These are phyloP conservation scores for Lomographa bimaculata DNA, from an alignment of 2,888 invertebrate species.

Conservation along the genomic window DNA sequence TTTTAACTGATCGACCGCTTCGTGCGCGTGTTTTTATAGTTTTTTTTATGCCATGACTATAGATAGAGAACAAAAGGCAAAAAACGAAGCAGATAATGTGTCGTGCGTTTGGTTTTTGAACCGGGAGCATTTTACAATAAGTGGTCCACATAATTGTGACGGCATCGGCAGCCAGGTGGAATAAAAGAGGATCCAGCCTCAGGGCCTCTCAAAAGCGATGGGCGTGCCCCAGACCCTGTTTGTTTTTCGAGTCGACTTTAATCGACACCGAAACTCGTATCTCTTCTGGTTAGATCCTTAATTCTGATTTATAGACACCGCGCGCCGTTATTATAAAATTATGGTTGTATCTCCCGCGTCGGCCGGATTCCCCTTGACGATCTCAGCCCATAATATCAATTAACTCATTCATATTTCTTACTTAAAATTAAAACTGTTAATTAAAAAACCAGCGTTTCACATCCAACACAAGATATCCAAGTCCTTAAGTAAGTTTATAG, in stretches of 20 bases:
- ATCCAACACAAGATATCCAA: slow-evolving; percentile 20
- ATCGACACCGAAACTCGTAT: slow-evolving; percentile 67
- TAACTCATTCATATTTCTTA: slow-evolving; percentile 69
- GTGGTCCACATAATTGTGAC: slow-evolving; percentile 57
- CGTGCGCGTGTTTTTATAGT: slow-evolving; percentile 57
- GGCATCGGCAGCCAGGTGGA: slow-evolving; percentile 56
- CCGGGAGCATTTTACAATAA: slow-evolving; percentile 59
- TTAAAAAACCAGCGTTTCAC: slow-evolving; percentile 40
- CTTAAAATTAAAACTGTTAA: slow-evolving; percentile 52
- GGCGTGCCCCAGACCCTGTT: slow-evolving; percentile 62
- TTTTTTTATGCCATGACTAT: slow-evolving; percentile 36
- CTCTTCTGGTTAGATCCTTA: slow-evolving; percentile 66
- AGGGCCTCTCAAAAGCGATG: slow-evolving; percentile 48
- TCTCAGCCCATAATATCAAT: slow-evolving; percentile 74
- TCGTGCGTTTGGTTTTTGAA: slow-evolving; percentile 36
- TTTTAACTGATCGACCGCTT: slow-evolving; percentile 68
- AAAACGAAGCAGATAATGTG: slow-evolving; percentile 25
- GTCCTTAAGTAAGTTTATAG: no score
- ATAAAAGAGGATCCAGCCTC: slow-evolving; percentile 51
- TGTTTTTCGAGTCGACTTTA: slow-evolving; percentile 73
- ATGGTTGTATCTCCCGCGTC: slow-evolving; percentile 59
- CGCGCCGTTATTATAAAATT: slow-evolving; percentile 71
- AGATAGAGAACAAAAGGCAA: slow-evolving; percentile 26
- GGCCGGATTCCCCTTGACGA: slow-evolving; percentile 62
- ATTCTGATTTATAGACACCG: slow-evolving; percentile 77